Base-by-base conservation (phyloP, 2,888 invertebrate genomes). In the Carpatolechia fugitivella region DNA sequence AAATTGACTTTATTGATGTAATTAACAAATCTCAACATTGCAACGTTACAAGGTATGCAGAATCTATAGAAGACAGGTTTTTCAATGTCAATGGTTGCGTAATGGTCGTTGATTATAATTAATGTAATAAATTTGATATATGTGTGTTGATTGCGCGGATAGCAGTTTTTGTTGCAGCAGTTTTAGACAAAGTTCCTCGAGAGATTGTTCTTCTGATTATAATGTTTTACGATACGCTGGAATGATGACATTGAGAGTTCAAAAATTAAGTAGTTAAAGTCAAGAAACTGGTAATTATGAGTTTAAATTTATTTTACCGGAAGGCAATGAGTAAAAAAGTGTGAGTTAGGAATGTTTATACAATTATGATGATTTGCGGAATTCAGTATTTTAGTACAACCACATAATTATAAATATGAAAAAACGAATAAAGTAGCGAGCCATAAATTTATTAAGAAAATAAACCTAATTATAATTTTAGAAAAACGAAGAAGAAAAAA, bases 31-130 rank as follows among this genome's bases (percentile, higher is more conserved):
- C 44, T 29, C 29, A 20, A 24, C 44, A 44, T 44, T 44, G 44
- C 44, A 44, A 33, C 33, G 18, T 8, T 11, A 40, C 54, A 31
- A 44, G 44, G 13, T 13, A 29, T 44, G 24, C 44, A 29, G 29
- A 29, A 20, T 11, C 24, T 13, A 44, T 14, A 44, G 29, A 44
- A 51, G 54, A 57, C 60, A 53, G 58, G 58, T 60, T 56, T n/a
- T 48, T 52, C 48, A 35, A 52, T 52, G 55, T 38, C 55, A 58
- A 56, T 53, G 55, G 16, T 48, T 52, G 51, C 33, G 57, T 57
- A 56, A 58, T 56, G 52, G 51, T 48, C 40, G 58, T 52, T 54
- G 54, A 58, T 57, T 60, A 55, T 58, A 55, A 55, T 56, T 56
- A 48, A 44, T 44, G 29, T 48, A 24, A 52, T 56, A 56, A 48